These are phyloP conservation scores for Monoplex corrugatus DNA, from an alignment of 2,888 invertebrate genomes.

Conservation along the genomic window DNA sequence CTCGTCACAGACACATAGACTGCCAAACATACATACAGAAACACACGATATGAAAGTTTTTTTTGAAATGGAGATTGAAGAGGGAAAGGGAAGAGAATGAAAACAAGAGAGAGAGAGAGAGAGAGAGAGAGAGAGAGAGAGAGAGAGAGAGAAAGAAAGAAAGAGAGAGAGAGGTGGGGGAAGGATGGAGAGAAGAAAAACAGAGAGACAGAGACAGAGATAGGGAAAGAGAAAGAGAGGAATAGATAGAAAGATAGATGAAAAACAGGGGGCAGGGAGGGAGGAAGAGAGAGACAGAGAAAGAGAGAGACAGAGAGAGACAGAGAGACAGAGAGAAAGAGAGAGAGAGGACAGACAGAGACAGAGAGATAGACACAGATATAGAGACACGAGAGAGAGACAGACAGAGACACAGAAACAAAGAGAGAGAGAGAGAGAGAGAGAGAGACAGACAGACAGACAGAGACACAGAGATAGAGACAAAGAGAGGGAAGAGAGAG, in stretches of 20 bases:
- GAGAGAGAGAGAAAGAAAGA: neutral
- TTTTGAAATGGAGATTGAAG: neutral
- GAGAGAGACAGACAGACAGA: neutral
- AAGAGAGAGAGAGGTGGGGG: neutral
- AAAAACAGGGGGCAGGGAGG: no score
- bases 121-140: conserved; percentile 1
- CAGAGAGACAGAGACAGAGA: neutral
- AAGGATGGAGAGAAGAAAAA: neutral
- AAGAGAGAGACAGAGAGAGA: neutral
- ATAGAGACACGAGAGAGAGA: neutral
- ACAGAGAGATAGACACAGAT: neutral
- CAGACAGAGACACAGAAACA: no score
- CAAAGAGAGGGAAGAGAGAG: neutral
- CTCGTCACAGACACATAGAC: no score
- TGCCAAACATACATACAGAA: no score
- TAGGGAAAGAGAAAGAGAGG: neutral
- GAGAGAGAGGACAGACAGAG: neutral
- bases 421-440: neutral
- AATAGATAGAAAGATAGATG: neutral
- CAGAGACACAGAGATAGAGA: neutral
- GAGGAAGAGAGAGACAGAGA: no score
- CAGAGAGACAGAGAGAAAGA: neutral
- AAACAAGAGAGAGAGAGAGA: neutral
- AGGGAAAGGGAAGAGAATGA: neutral
- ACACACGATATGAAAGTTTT: no score